Conservation (phyloP, 2,888 invertebrate genomes). For the Oscheius sp. region DNA sequence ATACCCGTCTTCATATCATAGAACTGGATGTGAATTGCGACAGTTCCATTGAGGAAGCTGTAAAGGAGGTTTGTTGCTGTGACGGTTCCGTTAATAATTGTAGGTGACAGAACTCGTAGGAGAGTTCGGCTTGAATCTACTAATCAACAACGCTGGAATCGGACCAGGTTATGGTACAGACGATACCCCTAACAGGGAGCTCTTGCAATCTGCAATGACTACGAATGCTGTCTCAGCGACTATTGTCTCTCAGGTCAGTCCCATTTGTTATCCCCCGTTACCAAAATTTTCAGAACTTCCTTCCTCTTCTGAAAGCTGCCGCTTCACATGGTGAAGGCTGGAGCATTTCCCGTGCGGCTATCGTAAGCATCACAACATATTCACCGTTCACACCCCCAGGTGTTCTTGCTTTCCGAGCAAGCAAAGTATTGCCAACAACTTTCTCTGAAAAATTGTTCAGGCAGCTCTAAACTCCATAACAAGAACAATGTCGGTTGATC, state of each 20-base stretch:
- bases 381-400: conserved; percentile 9
- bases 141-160: conserved; percentile 25
- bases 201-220: background rate
- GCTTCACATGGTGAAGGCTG: background rate
- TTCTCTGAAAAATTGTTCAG: background rate
- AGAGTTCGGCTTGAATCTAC: conserved; percentile 31
- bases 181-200: conserved; percentile 11
- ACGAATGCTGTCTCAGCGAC: conserved; percentile 2
- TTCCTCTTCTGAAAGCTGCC: conserved; percentile 26
- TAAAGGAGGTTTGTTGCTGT: background rate
- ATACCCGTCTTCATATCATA: conserved; percentile 12
- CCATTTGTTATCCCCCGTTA: background rate
- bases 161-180: background rate
- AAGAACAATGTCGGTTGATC: conserved; percentile 21
- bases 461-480: conserved; percentile 29
- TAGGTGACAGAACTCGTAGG: conserved; percentile 42
- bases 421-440: conserved; percentile 13
- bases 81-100: background rate
- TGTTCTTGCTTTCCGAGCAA: conserved; percentile 24
- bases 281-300: conserved; percentile 16
- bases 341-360: conserved; percentile 17
- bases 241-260: conserved; percentile 16
- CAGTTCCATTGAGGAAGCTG: conserved; percentile 13
- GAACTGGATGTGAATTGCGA: conserved; percentile 25
- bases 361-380: conserved; percentile 21